Base-by-base conservation (phyloP, 2,797 vertebrate genomes). In the Nannoperca obscura region DNA sequence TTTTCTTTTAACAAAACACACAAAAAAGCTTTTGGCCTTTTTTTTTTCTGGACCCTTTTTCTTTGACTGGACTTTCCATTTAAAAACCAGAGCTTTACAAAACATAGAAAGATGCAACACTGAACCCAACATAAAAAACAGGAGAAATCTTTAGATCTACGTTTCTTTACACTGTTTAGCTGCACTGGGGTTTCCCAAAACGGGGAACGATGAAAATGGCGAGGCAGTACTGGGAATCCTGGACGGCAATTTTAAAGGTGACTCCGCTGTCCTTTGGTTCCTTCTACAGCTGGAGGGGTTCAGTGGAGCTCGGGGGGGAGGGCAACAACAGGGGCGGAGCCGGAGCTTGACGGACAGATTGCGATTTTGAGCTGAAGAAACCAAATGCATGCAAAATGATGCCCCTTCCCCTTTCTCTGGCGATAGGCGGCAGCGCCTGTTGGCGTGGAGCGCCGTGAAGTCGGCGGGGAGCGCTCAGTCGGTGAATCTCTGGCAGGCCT, bases 401-500 rank as follows among this genome's bases (percentile, higher is more conserved):
- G 52, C 75, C 77, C 78, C 77, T 32, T 44, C 69, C 50, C 38
- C 27, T 38, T 44, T 30, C 75, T 84, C 73, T 70, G 80, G 74
- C 24, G 2, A 60, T 76, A 77, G 74, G 72, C 76, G 63, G 80
- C 80, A 27, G 71, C 0, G 74, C 83, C 81, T 57, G 80, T 78
- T 78, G 83, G 80, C 40, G 74, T 71, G 73, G 76, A 17, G 20
- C 5, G 57, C 74, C 22, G 40, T 12, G 44, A 70, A 5, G 62
- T 6, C 19, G 66, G 44, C 0, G 8, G 11, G 58, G 62, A 19
- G 6, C 1, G 30, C 67, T 92, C 88, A 97, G 95, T 97, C 97
- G 78, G 96, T 96, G 90, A 98, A 98, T 83, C 96, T 96, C 94
- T 97, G 97, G 83, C 97, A 98, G 47, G 97, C 97, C 86, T 98